phyloP scores from a whole-genome alignment of 1,140 invertebrate species.

The Zeugodacus cucurbitae region DNA sequence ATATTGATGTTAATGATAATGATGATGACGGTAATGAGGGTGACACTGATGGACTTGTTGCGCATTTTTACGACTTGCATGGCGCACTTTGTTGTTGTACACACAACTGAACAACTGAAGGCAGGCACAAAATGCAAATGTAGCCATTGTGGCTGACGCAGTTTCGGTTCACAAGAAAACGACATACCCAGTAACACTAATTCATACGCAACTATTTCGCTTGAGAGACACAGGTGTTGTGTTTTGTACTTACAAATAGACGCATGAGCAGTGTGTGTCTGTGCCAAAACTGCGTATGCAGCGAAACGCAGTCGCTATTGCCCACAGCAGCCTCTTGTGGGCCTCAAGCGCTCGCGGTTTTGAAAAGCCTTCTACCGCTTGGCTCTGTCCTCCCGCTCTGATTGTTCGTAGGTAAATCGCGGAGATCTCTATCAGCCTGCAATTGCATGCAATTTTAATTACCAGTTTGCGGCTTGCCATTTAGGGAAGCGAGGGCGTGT shows the following conservation, averaged over 20 bases:
- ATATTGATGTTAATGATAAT: background rate
- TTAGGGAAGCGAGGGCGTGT: background rate
- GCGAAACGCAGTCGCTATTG: too few species aligned
- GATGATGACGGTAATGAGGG: background rate
- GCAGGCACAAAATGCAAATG: background rate
- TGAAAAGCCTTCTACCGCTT: too few species aligned
- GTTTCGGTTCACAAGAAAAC: background rate
- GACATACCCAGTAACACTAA: background rate
- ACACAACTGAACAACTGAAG: background rate
- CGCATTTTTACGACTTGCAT: background rate
- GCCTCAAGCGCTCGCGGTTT: too few species aligned
- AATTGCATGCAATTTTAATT: constrained; percentile 25
- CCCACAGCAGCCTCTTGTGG: too few species aligned
- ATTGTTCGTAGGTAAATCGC: background rate
- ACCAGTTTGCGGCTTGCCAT: background rate
- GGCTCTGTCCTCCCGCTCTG: background rate
- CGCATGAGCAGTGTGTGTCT: too few species aligned
- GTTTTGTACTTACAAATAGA: too few species aligned
- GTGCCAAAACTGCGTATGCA: too few species aligned
- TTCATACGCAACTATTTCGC: background rate
- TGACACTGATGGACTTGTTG: background rate
- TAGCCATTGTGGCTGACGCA: background rate
- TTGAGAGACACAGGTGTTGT: too few species aligned
- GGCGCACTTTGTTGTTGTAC: background rate
- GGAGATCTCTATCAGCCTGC: background rate